Evolutionary conservation across 1,140 invertebrate genomes (phyloP), one percentile per base, ranked within the genome.

Genomic region (Pteromalus puparum): DNA sequence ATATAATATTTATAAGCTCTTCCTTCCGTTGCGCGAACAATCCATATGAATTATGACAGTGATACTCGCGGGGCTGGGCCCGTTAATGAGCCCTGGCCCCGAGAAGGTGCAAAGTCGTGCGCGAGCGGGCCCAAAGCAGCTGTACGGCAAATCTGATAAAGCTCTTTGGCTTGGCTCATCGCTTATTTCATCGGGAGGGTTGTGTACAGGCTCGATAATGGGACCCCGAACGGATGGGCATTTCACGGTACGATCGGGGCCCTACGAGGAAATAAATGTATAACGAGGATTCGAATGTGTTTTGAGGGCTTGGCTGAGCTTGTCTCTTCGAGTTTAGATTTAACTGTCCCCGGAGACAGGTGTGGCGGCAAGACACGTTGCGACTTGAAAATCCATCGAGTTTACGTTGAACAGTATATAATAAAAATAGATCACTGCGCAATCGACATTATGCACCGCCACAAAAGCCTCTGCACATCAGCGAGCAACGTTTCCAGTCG

Each of bases 101-200:
- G 30, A 38, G 24, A 74, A 81, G 80, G 80, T 81, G 80, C 80
- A 73, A 81, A 81, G 13, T 68, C 78, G 65, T 13, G 30, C 9
- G n/a, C n/a, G n/a, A n/a, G n/a, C 1, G 67, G 26, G 15, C 42
- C n/a, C 26, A 6, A 21, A 30, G 72, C 81, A 82, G 73, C 81
- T 76, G 73, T 38, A n/a, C 61, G 53, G 24, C 61, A 2, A 61
- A 82, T 82, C 81, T 82, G 81, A 82, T 82, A 81, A 73, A 72
- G 21, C 18, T 13, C 46, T 48, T n/a, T 6, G 53, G 18, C 53
- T 61, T 18, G 15, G 3, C 42, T 18, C 2, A 15, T 61, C 30
- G 18, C 21, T 30, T 18, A 15, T 24, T 28, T 4, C 34, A 24
- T 7, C 38, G 65, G n/a, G 28, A 65, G 78, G 30, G 0, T 7